Evolutionary conservation across 2,113 vertebrate genomes (phyloP).

Genomic region (Eublepharis macularius): DNA sequence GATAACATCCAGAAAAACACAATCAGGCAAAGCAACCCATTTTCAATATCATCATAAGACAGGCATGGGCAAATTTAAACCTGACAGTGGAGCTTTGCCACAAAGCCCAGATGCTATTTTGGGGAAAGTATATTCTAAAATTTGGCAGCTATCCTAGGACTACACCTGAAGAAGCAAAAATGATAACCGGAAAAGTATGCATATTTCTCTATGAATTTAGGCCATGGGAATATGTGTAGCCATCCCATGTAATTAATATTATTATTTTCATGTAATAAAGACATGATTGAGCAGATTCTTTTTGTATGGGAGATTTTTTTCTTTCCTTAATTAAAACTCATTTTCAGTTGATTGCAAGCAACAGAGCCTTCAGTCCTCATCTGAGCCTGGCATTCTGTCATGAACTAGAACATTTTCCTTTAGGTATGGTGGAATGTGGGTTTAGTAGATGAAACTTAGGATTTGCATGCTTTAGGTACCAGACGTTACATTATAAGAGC

Average conservation of each 20-base stretch:
- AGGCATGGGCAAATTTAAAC: constrained; percentile 44
- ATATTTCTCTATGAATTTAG: not conserved
- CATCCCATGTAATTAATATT: not conserved
- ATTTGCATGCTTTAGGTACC: rapidly evolving
- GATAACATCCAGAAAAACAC: constrained; percentile 28
- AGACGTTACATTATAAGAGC: constrained; percentile 1
- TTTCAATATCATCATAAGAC: constrained; percentile 56
- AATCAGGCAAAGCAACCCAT: constrained; percentile 53
- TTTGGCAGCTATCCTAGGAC: constrained; percentile 45
- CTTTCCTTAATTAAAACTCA: not conserved
- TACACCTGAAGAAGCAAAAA: constrained; percentile 57
- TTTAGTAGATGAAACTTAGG: not conserved
- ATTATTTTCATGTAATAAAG: not conserved
- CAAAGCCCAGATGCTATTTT: constrained; percentile 63
- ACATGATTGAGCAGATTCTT: not conserved
- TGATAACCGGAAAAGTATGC: not conserved
- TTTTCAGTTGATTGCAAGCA: not conserved
- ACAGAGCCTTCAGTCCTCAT: not conserved
- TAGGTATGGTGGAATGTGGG: not conserved
- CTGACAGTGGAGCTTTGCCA: constrained; percentile 57
- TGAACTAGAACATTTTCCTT: not conserved
- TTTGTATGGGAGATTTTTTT: not conserved
- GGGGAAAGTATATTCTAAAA: constrained; percentile 64
- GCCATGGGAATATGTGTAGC: not conserved
- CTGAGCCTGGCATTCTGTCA: rapidly evolving